Evolutionary conservation across 2,888 invertebrate species (phyloP).

Genomic region (Luffia ferchaultella): DNA sequence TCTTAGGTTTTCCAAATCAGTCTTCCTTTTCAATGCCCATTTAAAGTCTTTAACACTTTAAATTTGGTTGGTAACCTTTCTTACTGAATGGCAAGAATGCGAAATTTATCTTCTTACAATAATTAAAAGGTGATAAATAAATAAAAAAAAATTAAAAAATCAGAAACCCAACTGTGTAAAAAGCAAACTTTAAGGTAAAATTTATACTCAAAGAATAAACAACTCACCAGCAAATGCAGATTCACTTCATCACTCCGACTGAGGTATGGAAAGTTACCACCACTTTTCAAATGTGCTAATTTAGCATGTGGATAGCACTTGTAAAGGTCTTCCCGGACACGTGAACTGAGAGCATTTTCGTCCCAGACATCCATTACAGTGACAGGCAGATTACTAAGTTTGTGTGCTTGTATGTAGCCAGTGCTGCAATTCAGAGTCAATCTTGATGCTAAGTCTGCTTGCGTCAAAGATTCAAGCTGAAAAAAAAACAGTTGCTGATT

Average conservation of each 20-base stretch:
- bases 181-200: no score
- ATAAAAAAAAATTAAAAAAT: no score
- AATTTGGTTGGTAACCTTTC: no score
- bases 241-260: slow-evolving; percentile 90
- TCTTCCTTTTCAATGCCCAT: no score
- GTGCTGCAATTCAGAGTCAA: slow-evolving; percentile 86
- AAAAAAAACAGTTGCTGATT: slow-evolving; percentile 22
- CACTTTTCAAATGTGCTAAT: slow-evolving; percentile 85
- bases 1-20: no score
- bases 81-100: no score
- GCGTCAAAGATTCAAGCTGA: slow-evolving; percentile 82
- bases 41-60: no score
- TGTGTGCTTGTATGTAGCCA: slow-evolving; percentile 80
- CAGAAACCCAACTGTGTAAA: no score
- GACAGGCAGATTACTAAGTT: slow-evolving; percentile 72
- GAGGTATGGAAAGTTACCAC: slow-evolving; percentile 91
- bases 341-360: slow-evolving; percentile 80
- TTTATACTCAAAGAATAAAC: no score
- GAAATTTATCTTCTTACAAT: no score
- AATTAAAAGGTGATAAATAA: no score
- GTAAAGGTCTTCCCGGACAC: slow-evolving; percentile 82
- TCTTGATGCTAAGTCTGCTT: slow-evolving; percentile 85
- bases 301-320: slow-evolving; percentile 88
- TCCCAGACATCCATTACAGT: slow-evolving; percentile 92
- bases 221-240: slow-evolving; percentile 82